Evolutionary conservation across 2,113 vertebrate species (phyloP).

Genomic region (Cryptoleucopteryx plumbea): DNA sequence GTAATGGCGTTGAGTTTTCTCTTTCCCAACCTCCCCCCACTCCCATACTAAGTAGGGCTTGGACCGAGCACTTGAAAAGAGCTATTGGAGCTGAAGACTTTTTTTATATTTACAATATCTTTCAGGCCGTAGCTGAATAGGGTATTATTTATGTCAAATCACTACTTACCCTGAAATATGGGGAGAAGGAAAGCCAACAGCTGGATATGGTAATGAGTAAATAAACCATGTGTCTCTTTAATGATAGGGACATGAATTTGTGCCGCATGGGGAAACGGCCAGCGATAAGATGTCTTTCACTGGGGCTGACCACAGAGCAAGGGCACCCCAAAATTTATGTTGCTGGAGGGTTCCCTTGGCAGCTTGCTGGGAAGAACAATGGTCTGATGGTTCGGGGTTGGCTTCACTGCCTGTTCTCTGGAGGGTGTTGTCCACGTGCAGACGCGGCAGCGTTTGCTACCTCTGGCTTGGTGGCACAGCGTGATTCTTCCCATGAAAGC

Average conservation of each 20-base stretch:
- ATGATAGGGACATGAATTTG: constrained; percentile 67
- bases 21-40: background rate
- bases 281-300: constrained; percentile 6
- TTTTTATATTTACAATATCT: constrained; percentile 55
- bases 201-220: constrained; percentile 72
- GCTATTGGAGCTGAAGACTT: constrained; percentile 30
- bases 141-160: constrained; percentile 68
- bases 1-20: constrained; percentile 27
- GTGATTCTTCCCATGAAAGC: background rate
- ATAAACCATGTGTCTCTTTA: constrained; percentile 70
- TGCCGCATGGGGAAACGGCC: background rate
- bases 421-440: background rate
- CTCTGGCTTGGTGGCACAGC: background rate
- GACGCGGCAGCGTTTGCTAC: background rate
- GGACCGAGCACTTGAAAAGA: background rate
- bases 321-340: constrained; percentile 60
- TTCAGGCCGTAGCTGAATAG: constrained; percentile 45
- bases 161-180: constrained; percentile 66
- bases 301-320: constrained; percentile 52
- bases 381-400: background rate
- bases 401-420: background rate
- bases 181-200: constrained; percentile 63
- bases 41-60: constrained; percentile 44
- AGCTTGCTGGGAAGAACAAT: constrained; percentile 9
- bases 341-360: constrained; percentile 21